Percentiles rank a stretch among this genome's conserved stretches.
phyloP scores from a whole-genome alignment of 2,797 vertebrate species.

The Schizothorax lantsangensis region DNA sequence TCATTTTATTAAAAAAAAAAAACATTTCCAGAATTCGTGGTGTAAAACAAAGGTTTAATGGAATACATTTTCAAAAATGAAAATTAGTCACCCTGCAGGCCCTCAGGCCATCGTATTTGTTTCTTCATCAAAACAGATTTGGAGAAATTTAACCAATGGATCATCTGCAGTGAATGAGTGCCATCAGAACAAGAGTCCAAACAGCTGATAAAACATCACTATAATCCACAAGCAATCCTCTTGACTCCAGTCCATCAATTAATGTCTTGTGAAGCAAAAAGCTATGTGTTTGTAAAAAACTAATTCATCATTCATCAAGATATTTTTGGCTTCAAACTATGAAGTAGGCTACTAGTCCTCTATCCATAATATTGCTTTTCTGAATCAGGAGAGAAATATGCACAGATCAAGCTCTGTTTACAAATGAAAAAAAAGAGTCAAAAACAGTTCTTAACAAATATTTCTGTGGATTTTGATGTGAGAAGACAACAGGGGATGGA shows the following conservation, averaged over 20 bases:
- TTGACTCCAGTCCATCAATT: too few species aligned
- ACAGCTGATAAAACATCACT: background rate
- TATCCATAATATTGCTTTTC: background rate
- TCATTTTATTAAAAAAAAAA: too few species aligned
- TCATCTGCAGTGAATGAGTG: background rate
- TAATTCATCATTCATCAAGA: background rate
- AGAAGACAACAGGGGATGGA: too few species aligned
- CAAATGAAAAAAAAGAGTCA: background rate
- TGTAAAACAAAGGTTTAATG: background rate
- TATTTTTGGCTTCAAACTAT: background rate
- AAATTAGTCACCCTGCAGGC: background rate
- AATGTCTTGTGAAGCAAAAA: background rate
- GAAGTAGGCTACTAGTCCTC: background rate
- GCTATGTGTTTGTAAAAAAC: background rate
- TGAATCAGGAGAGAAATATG: background rate
- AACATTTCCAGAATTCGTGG: too few species aligned
- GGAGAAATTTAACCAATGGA: background rate
- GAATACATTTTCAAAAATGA: background rate
- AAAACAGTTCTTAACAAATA: background rate
- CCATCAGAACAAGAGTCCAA: background rate
- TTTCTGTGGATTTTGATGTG: background rate
- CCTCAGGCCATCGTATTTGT: background rate
- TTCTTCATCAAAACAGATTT: background rate
- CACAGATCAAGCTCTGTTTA: background rate
- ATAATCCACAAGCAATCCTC: too few species aligned